These are phyloP conservation scores for Limenitis arthemis DNA, from an alignment of 2,888 invertebrate species.

Conservation along the genomic window DNA sequence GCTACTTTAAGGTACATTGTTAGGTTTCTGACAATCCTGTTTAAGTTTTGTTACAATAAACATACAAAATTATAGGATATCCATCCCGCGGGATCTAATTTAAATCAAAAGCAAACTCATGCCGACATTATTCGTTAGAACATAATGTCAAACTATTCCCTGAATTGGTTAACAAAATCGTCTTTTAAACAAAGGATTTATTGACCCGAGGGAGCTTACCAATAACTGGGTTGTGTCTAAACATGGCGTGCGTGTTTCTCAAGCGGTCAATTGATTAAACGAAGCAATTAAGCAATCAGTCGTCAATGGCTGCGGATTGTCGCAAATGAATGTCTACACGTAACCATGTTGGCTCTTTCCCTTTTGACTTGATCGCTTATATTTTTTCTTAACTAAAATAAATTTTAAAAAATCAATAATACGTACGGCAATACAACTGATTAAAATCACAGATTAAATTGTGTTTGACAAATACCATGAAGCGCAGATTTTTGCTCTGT, in stretches of 20 bases:
- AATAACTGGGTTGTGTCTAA: conserved; percentile 45
- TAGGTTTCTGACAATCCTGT: too few relatives aligned
- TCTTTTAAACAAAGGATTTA: conserved; percentile 56
- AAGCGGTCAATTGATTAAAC: conserved; percentile 71
- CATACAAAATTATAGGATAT: too few relatives aligned
- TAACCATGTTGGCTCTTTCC: conserved; percentile 28
- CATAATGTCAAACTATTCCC: conserved; percentile 3
- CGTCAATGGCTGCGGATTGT: conserved; percentile 58
- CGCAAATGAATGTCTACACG: conserved; percentile 59
- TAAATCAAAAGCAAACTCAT: neutral
- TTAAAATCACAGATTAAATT: too few relatives aligned
- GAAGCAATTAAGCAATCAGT: conserved; percentile 71
- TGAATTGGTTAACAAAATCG: conserved; percentile 42
- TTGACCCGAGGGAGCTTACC: conserved; percentile 50
- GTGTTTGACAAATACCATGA: too few relatives aligned
- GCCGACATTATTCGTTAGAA: neutral
- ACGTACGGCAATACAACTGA: too few relatives aligned
- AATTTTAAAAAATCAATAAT: neutral
- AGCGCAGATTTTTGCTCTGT: too few relatives aligned
- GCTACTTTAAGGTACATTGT: too few relatives aligned
- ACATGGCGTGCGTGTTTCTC: conserved; percentile 49
- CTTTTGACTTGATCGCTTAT: conserved; percentile 1
- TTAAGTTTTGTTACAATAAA: too few relatives aligned
- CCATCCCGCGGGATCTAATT: too few relatives aligned
- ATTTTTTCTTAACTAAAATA: neutral